Evolutionary conservation across 1,140 invertebrate species (phyloP).

Genomic region (Zaprionus taronus): DNA sequence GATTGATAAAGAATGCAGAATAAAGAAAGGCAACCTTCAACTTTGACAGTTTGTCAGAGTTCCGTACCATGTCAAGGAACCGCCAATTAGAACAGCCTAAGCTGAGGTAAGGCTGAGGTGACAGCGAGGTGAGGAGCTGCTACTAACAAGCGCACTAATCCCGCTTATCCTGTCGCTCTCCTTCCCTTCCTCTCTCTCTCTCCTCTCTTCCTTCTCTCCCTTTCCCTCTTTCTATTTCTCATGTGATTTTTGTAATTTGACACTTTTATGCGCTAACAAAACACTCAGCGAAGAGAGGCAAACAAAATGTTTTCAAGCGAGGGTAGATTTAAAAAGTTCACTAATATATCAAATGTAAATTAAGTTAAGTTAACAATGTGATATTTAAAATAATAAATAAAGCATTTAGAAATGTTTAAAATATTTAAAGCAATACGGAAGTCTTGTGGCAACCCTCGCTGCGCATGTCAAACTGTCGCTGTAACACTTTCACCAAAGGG

Average conservation of each 20-base stretch:
- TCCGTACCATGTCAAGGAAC: conserved; percentile 49
- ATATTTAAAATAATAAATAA: background rate
- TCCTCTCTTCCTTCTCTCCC: background rate
- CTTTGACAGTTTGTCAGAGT: conserved; percentile 69
- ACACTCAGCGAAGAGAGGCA: conserved; percentile 31
- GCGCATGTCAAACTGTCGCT: conserved; percentile 67
- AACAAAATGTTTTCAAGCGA: conserved; percentile 15
- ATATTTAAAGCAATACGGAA: too few relatives aligned
- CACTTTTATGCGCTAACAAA: conserved; percentile 66
- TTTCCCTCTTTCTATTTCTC: background rate
- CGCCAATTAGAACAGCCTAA: conserved; percentile 52
- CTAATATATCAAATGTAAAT: background rate
- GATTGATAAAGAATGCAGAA: conserved; percentile 32
- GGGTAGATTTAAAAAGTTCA: conserved; percentile 10
- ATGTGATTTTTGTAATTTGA: conserved; percentile 77
- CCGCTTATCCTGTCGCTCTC: conserved; percentile 51
- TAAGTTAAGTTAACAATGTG: background rate
- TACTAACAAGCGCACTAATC: conserved; percentile 70
- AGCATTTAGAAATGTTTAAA: background rate
- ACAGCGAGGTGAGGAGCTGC: conserved; percentile 11
- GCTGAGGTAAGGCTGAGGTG: conserved; percentile 8
- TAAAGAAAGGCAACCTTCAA: conserved; percentile 14
- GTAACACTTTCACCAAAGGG: conserved; percentile 72
- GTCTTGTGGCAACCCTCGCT: conserved; percentile 30
- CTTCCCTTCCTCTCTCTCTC: background rate